Evolutionary conservation across 2,888 invertebrate genomes (phyloP).

Genomic region (Acrobasis suavella): DNA sequence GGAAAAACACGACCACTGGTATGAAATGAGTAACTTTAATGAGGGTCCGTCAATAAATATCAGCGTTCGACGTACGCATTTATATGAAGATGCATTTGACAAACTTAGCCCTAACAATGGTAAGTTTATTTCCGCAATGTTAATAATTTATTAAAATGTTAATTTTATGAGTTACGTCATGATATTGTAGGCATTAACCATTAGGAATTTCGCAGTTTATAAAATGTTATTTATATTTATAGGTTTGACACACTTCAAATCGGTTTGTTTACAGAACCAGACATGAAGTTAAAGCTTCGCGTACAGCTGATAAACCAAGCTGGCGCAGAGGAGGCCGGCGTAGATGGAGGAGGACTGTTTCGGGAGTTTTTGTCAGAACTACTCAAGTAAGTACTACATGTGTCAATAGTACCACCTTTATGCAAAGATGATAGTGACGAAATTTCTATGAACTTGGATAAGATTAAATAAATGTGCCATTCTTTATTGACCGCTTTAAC

Average conservation of each 20-base stretch:
- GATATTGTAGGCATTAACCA: no score
- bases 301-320: slow-evolving; percentile 95
- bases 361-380: slow-evolving; percentile 97
- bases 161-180: not conserved
- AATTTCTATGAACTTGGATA: no score
- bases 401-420: not conserved
- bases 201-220: no score
- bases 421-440: not conserved
- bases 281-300: slow-evolving; percentile 91
- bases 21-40: slow-evolving; percentile 88
- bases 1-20: slow-evolving; percentile 88
- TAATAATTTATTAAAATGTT: not conserved
- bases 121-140: slow-evolving; percentile 58
- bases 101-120: slow-evolving; percentile 95
- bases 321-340: slow-evolving; percentile 97
- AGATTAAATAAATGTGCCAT: no score
- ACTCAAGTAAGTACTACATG: slow-evolving; percentile 83
- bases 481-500: no score
- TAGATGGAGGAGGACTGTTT: slow-evolving; percentile 98
- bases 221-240: no score
- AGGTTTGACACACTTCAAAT: no score
- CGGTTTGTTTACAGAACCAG: slow-evolving; percentile 85
- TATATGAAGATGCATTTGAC: slow-evolving; percentile 99
- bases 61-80: slow-evolving; percentile 91
- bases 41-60: slow-evolving; percentile 89